Evolutionary conservation across 2,888 invertebrate genomes (phyloP).

Genomic region (Noctua comes): DNA sequence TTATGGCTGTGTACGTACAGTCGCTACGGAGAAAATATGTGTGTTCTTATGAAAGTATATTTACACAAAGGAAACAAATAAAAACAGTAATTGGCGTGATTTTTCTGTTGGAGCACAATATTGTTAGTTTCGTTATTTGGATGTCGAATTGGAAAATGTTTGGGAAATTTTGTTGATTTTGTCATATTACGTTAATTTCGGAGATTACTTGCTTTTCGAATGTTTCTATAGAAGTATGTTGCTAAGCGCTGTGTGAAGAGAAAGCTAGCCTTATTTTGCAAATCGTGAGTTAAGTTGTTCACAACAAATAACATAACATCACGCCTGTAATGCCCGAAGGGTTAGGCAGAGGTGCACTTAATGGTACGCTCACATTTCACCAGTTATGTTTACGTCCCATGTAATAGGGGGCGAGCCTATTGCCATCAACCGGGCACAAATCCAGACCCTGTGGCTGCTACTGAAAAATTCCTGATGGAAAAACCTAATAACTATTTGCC

Average conservation of each 20-base stretch:
- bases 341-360: no score
- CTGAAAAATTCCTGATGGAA: no score
- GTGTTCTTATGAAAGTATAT: conserved; percentile 58
- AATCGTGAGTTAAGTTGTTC: no score
- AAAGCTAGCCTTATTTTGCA: no score
- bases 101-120: conserved; percentile 38
- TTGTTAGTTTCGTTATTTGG: conserved; percentile 37
- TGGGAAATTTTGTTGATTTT: neutral
- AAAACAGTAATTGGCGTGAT: conserved; percentile 49
- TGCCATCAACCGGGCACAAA: no score
- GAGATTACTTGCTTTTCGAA: neutral
- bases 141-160: conserved; percentile 13
- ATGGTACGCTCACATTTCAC: no score
- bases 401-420: no score
- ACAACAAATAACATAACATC: no score
- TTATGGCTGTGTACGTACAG: conserved; percentile 55
- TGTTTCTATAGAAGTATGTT: neutral
- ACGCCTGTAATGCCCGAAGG: no score
- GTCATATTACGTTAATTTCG: neutral
- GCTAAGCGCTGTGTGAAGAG: neutral
- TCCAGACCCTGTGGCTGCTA: no score
- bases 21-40: conserved; percentile 50
- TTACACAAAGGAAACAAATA: conserved; percentile 54
- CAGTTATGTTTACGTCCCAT: no score
- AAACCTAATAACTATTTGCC: no score